Conservation (phyloP, 1,140 invertebrate genomes). For the Orussus abietinus region DNA sequence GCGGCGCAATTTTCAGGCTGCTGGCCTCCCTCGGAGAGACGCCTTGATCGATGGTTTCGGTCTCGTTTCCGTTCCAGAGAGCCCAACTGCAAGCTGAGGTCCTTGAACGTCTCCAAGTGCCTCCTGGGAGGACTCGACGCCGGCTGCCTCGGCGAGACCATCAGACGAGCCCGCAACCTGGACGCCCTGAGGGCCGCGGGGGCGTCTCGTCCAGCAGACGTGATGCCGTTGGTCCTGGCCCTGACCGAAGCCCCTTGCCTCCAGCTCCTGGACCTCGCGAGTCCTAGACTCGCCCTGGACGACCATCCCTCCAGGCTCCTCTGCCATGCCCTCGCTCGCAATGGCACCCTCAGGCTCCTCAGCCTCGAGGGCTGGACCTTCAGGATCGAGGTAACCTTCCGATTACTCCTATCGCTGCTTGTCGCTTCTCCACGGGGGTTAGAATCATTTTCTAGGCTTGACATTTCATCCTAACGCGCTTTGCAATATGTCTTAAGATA, state of each 20-base stretch:
- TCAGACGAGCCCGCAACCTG: constrained; percentile 51
- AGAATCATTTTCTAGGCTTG: too few species aligned
- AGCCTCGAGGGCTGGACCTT: constrained; percentile 59
- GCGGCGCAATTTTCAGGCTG: too few species aligned
- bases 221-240: constrained; percentile 55
- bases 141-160: constrained; percentile 56
- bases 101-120: constrained; percentile 56
- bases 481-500: too few species aligned
- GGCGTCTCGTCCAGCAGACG: constrained; percentile 45
- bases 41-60: too few species aligned
- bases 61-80: constrained; percentile 37
- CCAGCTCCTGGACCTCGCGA: constrained; percentile 56
- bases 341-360: constrained; percentile 52
- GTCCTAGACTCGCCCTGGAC: constrained; percentile 54
- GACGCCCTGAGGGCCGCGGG: constrained; percentile 56
- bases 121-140: constrained; percentile 52
- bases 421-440: too few species aligned
- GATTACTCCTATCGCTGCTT: not conserved
- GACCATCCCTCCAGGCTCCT: constrained; percentile 57
- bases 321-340: constrained; percentile 53
- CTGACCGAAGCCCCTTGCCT: constrained; percentile 54
- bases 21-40: too few species aligned
- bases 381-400: constrained; percentile 52
- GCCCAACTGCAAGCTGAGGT: constrained; percentile 50
- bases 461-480: too few species aligned